Conservation (phyloP, 2,113 vertebrate genomes). For the Callipepla squamata region DNA sequence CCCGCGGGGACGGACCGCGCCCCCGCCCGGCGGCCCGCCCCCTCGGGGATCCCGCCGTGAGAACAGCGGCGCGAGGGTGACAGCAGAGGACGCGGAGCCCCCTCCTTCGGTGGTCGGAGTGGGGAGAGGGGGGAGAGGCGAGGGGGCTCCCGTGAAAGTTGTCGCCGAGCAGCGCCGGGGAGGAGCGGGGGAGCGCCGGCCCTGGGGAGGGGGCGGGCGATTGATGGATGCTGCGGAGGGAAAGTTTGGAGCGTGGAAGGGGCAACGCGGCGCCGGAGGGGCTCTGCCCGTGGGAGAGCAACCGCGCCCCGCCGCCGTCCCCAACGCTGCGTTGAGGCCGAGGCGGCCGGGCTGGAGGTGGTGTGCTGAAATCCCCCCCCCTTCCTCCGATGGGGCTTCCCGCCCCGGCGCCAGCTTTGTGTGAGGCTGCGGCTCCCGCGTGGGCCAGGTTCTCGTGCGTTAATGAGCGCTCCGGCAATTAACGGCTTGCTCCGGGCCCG, state of each 20-base stretch:
- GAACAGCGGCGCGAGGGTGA: background rate
- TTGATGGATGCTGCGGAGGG: background rate
- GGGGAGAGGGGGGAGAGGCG: background rate
- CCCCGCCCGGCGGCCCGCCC: background rate
- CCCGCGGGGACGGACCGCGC: background rate
- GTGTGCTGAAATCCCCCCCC: background rate
- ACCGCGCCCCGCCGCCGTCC: background rate
- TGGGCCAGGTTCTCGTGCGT: background rate
- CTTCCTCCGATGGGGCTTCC: background rate
- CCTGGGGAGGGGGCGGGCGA: background rate
- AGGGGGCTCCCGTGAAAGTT: background rate
- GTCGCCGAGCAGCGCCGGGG: background rate
- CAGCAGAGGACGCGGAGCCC: background rate
- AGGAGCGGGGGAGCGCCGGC: background rate
- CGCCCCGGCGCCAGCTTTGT: background rate
- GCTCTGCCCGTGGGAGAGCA: background rate
- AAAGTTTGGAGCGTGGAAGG: constrained; percentile 14
- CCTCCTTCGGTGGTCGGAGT: background rate
- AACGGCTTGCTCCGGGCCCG: background rate
- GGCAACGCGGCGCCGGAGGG: background rate
- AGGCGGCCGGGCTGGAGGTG: background rate
- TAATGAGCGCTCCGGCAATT: background rate
- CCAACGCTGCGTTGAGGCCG: background rate
- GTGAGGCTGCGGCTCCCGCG: background rate
- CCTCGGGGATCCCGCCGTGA: background rate